Evolutionary conservation across 1,140 invertebrate genomes (phyloP).

Genomic region (Drosophila tani): DNA sequence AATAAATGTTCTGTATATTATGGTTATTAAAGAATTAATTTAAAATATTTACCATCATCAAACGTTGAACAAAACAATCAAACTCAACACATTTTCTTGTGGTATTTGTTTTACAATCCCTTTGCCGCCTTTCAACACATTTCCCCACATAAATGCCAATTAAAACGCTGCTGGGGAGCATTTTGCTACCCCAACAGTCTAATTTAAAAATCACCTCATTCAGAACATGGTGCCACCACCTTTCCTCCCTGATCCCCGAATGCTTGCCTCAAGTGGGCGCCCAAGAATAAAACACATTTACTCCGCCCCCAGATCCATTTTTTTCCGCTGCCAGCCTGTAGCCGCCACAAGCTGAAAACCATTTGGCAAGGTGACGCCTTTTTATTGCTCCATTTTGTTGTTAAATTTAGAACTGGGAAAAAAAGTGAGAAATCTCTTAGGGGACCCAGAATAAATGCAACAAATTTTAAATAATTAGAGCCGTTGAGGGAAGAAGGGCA

Average conservation of each 20-base stretch:
- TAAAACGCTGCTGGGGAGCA: slow-evolving; percentile 77
- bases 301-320: slow-evolving; percentile 23
- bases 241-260: slow-evolving; percentile 4
- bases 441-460: slow-evolving; percentile 18
- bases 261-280: slow-evolving; percentile 55
- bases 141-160: slow-evolving; percentile 32
- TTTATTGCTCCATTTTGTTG: slow-evolving; percentile 65
- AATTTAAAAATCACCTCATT: slow-evolving; percentile 63
- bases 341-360: slow-evolving; percentile 36
- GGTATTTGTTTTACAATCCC: not conserved
- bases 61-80: not conserved
- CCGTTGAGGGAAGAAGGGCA: slow-evolving; percentile 32
- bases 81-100: too few species aligned
- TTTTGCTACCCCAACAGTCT: slow-evolving; percentile 32
- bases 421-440: slow-evolving; percentile 20
- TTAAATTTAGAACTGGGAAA: slow-evolving; percentile 63
- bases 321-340: slow-evolving; percentile 20
- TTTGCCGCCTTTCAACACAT: slow-evolving; percentile 9
- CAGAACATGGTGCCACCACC: slow-evolving; percentile 1
- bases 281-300: slow-evolving; percentile 44
- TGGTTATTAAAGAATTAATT: not conserved
- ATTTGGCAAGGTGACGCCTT: slow-evolving; percentile 79
- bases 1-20: not conserved
- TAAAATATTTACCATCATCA: not conserved
- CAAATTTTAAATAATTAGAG: slow-evolving; percentile 71